phyloP scores from a whole-genome alignment of 2,888 invertebrate genomes.

The Thalpophila matura region DNA sequence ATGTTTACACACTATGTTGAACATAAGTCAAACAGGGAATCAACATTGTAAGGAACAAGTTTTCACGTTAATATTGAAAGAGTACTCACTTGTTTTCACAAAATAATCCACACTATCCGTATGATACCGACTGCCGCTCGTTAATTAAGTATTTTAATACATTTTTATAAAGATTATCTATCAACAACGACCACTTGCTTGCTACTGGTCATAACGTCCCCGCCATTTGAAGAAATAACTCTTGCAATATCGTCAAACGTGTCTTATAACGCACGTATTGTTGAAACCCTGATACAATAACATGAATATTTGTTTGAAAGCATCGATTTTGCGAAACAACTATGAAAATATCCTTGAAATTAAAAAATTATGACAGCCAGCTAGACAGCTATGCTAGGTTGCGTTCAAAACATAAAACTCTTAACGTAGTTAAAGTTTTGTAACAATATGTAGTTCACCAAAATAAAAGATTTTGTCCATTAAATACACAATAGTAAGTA shows the following conservation, averaged over 20 bases:
- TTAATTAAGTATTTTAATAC: slow-evolving; percentile 47
- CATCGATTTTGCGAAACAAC: slow-evolving; percentile 4
- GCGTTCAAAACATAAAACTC: slow-evolving; percentile 28
- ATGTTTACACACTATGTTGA: slow-evolving; percentile 43
- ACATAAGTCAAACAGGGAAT: slow-evolving; percentile 8
- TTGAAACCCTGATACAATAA: not conserved
- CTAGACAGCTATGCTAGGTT: slow-evolving; percentile 11
- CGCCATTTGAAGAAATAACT: slow-evolving; percentile 35
- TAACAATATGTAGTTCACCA: too few species aligned
- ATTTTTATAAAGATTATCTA: slow-evolving; percentile 47
- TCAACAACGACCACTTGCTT: slow-evolving; percentile 39
- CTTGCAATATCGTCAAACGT: not conserved
- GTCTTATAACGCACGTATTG: slow-evolving; percentile 7
- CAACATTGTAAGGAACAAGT: not conserved
- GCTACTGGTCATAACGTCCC: slow-evolving; percentile 47
- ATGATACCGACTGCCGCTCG: slow-evolving; percentile 14
- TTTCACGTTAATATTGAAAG: slow-evolving; percentile 2
- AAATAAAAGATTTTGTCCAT: too few species aligned
- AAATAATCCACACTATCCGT: slow-evolving; percentile 35
- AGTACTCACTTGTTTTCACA: slow-evolving; percentile 39
- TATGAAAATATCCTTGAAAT: not conserved
- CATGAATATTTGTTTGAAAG: not conserved
- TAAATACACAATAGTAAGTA: too few species aligned
- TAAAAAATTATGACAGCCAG: too few species aligned
- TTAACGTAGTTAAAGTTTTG: too few species aligned